Evolutionary conservation across 2,797 vertebrate species (phyloP).

Genomic region (Loriculus beryllinus): DNA sequence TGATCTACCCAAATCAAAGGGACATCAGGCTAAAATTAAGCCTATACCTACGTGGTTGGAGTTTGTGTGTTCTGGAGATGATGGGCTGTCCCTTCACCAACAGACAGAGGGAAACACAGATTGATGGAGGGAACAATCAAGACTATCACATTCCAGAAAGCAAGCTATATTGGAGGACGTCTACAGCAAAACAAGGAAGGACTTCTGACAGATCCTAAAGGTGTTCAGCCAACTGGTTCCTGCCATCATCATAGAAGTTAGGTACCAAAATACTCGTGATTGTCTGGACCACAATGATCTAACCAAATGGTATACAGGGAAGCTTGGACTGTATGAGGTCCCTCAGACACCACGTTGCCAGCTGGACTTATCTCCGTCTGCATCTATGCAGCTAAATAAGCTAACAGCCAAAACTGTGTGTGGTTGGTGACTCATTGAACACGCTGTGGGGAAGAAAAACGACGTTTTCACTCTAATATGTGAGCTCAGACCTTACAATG

Average conservation of each 20-base stretch:
- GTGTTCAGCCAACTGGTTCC: not conserved
- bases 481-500: not conserved
- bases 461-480: not conserved
- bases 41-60: not conserved
- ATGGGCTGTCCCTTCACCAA: fast-evolving
- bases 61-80: not conserved
- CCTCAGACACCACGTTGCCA: not conserved
- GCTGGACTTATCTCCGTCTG: not conserved
- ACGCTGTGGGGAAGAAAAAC: fast-evolving
- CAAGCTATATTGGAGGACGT: not conserved
- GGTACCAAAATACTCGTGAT: not conserved
- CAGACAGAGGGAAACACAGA: not conserved
- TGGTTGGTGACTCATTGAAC: not conserved
- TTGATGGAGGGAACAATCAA: not conserved
- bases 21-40: not conserved
- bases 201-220: not conserved
- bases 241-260: not conserved
- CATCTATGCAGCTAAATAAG: not conserved
- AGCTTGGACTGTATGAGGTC: not conserved
- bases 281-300: not conserved
- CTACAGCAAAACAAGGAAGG: not conserved
- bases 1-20: not conserved
- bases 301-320: fast-evolving
- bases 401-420: not conserved
- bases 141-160: not conserved